Conservation (phyloP, 2,888 invertebrate genomes). For the Trachelus troglodyta region DNA sequence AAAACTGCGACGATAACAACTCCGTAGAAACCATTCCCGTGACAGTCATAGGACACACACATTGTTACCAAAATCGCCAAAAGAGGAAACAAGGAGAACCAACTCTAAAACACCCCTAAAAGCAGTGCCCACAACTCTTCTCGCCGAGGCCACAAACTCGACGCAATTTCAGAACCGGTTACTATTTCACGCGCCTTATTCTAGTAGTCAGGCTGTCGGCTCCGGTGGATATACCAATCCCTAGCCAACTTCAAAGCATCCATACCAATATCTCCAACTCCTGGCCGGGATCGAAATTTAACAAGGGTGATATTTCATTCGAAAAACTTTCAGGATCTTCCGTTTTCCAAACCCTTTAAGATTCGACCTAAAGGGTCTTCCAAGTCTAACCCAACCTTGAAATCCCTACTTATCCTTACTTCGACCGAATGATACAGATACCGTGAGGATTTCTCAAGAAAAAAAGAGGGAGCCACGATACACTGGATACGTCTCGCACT, state of each 20-base stretch:
- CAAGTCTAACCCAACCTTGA: neutral
- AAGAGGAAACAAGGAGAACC: neutral
- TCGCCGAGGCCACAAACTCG: neutral
- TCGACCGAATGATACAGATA: slow-evolving; percentile 9
- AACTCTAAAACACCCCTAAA: neutral
- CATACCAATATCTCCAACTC: neutral
- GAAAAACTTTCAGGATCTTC: neutral
- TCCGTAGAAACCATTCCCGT: neutral
- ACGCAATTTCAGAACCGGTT: neutral
- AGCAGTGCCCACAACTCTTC: neutral
- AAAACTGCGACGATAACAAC: slow-evolving; percentile 59
- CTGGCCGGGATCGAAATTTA: neutral
- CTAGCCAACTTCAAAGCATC: neutral
- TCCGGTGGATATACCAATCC: neutral
- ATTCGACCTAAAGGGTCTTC: neutral
- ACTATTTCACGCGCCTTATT: neutral
- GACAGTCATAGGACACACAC: neutral
- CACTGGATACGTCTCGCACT: neutral
- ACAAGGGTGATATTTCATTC: neutral
- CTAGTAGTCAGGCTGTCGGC: neutral
- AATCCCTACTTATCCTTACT: neutral
- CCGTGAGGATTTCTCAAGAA: neutral
- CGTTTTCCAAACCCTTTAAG: neutral
- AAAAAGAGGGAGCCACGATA: slow-evolving; percentile 1
- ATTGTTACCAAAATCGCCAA: neutral